These are phyloP conservation scores for Pteronura brasiliensis DNA, from an alignment of 2,113 vertebrate species.

Conservation along the genomic window DNA sequence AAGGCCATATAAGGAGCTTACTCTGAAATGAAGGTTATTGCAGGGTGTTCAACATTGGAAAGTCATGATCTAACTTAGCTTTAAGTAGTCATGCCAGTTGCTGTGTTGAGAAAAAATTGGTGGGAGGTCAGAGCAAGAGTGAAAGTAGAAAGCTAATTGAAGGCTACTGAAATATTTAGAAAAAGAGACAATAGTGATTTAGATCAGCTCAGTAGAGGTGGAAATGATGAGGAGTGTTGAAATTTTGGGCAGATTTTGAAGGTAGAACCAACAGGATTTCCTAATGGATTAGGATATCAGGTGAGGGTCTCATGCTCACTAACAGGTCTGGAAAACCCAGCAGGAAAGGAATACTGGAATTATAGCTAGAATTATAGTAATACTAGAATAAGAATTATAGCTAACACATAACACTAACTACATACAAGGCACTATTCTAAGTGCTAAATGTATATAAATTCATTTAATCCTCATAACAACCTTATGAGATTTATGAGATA, in stretches of 20 bases:
- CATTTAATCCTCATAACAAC: neutral
- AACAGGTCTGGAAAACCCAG: neutral
- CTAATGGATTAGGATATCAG: neutral
- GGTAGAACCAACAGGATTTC: neutral
- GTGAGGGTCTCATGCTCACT: neutral
- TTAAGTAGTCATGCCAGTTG: neutral
- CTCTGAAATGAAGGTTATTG: neutral
- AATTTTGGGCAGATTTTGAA: neutral
- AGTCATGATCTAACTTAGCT: neutral
- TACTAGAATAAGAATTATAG: slow-evolving; percentile 15
- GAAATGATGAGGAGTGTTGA: neutral
- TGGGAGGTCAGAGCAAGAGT: neutral
- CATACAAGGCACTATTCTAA: neutral
- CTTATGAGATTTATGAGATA: neutral
- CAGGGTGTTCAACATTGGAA: neutral
- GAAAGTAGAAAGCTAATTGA: neutral
- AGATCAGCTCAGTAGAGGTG: neutral
- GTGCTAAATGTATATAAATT: neutral
- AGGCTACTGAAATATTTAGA: neutral
- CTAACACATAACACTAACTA: neutral
- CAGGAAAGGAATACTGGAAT: neutral
- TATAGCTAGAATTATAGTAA: neutral
- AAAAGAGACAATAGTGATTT: neutral
- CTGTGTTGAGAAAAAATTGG: neutral
- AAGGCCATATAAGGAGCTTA: neutral